Evolutionary conservation across 1,140 invertebrate species (phyloP), one percentile per base, ranked within the genome.

Genomic region (Calosoma granatense): DNA sequence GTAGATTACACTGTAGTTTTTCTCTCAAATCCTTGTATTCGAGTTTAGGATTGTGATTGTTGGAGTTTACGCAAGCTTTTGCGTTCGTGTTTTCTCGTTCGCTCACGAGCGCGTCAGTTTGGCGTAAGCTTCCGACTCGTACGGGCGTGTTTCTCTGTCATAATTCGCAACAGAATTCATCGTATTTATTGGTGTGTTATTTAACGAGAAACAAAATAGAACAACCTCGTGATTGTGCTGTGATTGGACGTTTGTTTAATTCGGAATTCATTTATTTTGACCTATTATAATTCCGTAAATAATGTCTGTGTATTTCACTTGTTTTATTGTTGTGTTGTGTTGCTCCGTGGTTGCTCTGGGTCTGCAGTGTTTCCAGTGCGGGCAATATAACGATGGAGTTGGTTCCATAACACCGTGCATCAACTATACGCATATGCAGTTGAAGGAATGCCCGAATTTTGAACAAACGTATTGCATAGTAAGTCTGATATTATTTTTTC

Each of bases 371-470:
- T 84, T 82, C 73, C 79, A 84, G 69, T 88, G 86, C 62, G 86
- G 86, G 23, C 80, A 85, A 71, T 89, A 88, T 72, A 89, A 86
- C 65, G 86, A 89, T 60, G 86, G 86, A 9, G 84, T 88, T 3
- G 86, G 86, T 36, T 87, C 85, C 54, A 88, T 89, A 57, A 89
- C 86, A 30, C 86, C 86, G 1, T 88, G 86, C 72, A 80, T 86
- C 63, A 88, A 88, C 70, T 80, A 83, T 63, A 86, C 82, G 59
- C 75, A 82, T 64, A 78, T 80, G 68, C 75, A 81, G 62, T 72
- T 87, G 47, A 82, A 79, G 60, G 80, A 86, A 51, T 88, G 86
- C 67, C 79, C 79, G 52, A 63, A 72, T 53, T 69, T 72, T 51
- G 75, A 77, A 54, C 74, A 81, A 52, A 76, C 77, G 63, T 85